Base-by-base conservation (phyloP, 2,797 vertebrate genomes). In the Hippocampus kuda region DNA sequence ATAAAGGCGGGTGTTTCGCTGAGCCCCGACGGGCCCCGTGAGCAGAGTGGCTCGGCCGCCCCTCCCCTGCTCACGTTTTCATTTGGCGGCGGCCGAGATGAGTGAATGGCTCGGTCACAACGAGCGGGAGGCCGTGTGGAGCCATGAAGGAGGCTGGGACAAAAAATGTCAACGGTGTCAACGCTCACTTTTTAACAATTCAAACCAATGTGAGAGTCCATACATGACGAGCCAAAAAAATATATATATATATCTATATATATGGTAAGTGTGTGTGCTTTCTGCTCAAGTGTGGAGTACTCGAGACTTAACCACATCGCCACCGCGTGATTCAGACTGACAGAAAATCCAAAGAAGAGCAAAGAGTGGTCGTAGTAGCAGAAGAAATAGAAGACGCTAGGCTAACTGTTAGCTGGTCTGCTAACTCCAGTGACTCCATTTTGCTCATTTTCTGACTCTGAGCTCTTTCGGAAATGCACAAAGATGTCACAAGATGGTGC, bases 1-100 rank as follows among this genome's bases (percentile, higher is more conserved):
- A 92, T 91, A 92, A 49, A 90, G 88, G 88, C 85, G 80, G 83
- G 82, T 78, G 72, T 87, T 89, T 89, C 74, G 73, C 85, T 85
- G 85, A 79, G 82, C 77, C 86, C 84, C 79, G 87, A 87, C 87
- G 83, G 86, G 88, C 82, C 81, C 80, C 34, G 46, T 16, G 46
- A 67, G 44, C 64, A 74, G 86, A 86, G 79, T 81, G 69, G 79
- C 72, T 76, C 54, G 66, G 1, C 77, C 61, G 27, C 77, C 85
- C 72, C 34, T 72, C 61, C 72, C 65, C 73, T 66, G 70, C 86
- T 88, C 87, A 81, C 78, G 82, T 87, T 89, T 88, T n/a, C 86
- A 84, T 88, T 89, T 86, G 85, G 85, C 79, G 80, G 73, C 72
- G 27, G 81, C 73, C 73, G 82, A 87, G 83, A 86, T 83, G 85